Evolutionary conservation across 30 jellyfish, hydroid and myxozoan genomes (phyloP), one percentile per base, ranked within the genome.

Genomic region (Cassiopea xamachana): DNA sequence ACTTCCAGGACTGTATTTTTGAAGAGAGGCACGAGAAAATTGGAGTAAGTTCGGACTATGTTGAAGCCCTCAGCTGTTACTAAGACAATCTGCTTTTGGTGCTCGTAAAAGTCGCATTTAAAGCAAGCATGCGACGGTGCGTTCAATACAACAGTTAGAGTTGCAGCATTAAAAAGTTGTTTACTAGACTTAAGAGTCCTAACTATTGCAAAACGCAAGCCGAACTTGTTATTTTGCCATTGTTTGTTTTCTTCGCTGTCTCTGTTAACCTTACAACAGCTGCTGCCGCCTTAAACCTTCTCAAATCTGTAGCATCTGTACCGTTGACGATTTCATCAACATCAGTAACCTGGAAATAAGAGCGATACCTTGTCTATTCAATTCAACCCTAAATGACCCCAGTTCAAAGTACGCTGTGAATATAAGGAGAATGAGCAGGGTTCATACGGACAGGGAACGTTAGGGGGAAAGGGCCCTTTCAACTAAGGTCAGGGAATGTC

Each of bases 281-380:
- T 0, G 99, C 99, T 4, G 99, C 99, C 13, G 99, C 99, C 48
- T 91, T 90, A 82, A 95, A 95, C 70, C 99, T 91, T 46, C 77
- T 86, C 83, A 91, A 89, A 47, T 95, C 99, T 17, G 87, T 75
- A 60, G 85, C 88, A 75, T 95, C 99, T 1, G 99, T 92, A 15
- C 99, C 99, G 50, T 82, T 80, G 16, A 95, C 87, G 48, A 95
- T 79, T 75, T 91, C 89, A 43, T 95, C 97, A 9, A 95, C 83
- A 27, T 90, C 93, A 3, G 93, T 50, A 62, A 94, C 84, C 98
- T 94, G 60, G 7, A 62, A 62, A 14, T 17, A 62, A 1, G 4
- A 4, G 9, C 8, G 4, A 2, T 4, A 51, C 64, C 9, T 51
- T 51, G 4, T 9, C 4, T 51, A 69, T 17, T 3, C 78, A 69